A percentile compares a stretch with the other conserved stretches of the same genome.
These are phyloP conservation scores for Phalacrocorax aristotelis DNA, from an alignment of 2,113 vertebrate species.

Conservation along the genomic window DNA sequence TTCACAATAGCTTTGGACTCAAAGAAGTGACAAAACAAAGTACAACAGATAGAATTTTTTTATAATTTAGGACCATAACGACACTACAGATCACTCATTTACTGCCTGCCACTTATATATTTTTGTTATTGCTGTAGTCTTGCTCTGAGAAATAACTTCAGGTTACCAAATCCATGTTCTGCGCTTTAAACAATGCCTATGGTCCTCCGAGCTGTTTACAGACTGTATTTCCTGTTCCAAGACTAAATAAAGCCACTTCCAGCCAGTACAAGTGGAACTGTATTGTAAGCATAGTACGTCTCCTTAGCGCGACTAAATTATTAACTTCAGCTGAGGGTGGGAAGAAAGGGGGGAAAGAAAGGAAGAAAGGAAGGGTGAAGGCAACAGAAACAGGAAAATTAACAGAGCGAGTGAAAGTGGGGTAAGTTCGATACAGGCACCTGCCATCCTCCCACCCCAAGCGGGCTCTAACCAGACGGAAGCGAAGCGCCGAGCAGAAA, in stretches of 20 bases:
- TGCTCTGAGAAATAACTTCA: not conserved
- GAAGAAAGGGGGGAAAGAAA: fast-evolving
- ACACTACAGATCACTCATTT: not conserved
- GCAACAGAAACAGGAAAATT: not conserved
- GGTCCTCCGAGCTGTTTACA: not conserved
- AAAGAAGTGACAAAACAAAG: not conserved
- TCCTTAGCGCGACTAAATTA: not conserved
- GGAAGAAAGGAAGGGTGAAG: not conserved
- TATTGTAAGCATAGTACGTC: not conserved
- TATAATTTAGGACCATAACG: not conserved
- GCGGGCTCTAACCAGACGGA: not conserved
- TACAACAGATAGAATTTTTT: not conserved
- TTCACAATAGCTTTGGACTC: not conserved
- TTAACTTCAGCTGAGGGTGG: not conserved
- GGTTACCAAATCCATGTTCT: not conserved
- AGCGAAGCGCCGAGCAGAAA: not conserved
- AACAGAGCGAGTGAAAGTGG: not conserved
- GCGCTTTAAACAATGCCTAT: not conserved
- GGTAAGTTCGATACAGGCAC: not conserved
- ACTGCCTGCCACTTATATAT: not conserved
- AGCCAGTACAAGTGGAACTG: not conserved
- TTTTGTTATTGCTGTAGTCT: not conserved
- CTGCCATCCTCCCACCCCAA: not conserved
- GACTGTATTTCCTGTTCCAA: not conserved
- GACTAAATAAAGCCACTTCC: not conserved